phyloP scores from a whole-genome alignment of 2,888 invertebrate species.

The Aphodius granarius region DNA sequence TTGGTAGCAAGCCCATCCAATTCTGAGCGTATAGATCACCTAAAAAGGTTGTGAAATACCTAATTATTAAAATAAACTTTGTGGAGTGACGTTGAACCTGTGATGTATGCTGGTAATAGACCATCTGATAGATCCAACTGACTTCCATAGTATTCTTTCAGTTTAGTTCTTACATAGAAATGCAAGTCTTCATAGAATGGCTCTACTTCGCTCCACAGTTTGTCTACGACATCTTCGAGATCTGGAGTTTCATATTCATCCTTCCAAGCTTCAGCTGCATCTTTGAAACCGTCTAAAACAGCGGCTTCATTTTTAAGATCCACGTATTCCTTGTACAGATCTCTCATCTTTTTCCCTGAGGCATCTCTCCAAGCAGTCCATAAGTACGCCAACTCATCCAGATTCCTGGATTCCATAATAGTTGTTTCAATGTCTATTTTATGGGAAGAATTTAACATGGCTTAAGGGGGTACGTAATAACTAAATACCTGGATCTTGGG shows the following conservation, averaged over 20 bases:
- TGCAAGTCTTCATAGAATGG: slow-evolving; percentile 68
- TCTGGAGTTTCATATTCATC: slow-evolving; percentile 53
- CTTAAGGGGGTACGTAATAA: no score
- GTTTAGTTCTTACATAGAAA: slow-evolving; percentile 62
- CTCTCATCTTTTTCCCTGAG: slow-evolving; percentile 64
- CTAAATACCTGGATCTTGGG: slow-evolving; percentile 50
- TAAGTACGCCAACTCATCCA: slow-evolving; percentile 62
- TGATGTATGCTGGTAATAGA: slow-evolving; percentile 68
- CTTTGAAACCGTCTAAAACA: slow-evolving; percentile 55
- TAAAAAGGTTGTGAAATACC: slow-evolving; percentile 47
- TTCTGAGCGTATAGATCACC: slow-evolving; percentile 69
- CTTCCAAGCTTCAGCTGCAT: slow-evolving; percentile 58
- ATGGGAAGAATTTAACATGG: no score
- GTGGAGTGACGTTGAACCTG: no score
- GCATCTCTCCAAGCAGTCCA: slow-evolving; percentile 69
- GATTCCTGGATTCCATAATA: slow-evolving; percentile 57
- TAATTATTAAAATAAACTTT: no score
- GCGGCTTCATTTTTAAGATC: slow-evolving; percentile 65
- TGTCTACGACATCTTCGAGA: slow-evolving; percentile 48
- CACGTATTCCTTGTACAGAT: slow-evolving; percentile 64
- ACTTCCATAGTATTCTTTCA: slow-evolving; percentile 57
- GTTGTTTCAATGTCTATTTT: slow-evolving; percentile 45
- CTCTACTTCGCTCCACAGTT: slow-evolving; percentile 61
- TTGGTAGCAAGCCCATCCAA: slow-evolving; percentile 57
- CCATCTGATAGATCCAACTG: slow-evolving; percentile 54